Conservation (phyloP, 2,797 vertebrate genomes). For the Enteromius fasciolatus region DNA sequence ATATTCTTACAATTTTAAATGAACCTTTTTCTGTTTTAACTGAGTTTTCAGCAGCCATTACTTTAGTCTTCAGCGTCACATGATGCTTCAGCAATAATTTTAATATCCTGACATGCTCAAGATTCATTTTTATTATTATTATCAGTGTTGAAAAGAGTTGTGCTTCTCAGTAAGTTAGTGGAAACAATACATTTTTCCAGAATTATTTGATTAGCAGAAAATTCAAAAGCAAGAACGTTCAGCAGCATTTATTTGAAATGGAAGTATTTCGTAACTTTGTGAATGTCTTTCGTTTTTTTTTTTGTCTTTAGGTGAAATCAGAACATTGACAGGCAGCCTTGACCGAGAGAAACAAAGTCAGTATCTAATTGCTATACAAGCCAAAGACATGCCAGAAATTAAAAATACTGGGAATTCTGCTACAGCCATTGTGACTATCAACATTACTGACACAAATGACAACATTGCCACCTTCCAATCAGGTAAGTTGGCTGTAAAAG, state of each 20-base stretch:
- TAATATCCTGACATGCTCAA: background rate
- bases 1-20: background rate
- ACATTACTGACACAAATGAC: constrained; percentile 86
- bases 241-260: background rate
- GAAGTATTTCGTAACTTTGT: background rate
- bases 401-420: constrained; percentile 71
- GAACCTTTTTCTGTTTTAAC: background rate
- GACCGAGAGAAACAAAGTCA: constrained; percentile 84
- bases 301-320: constrained; percentile 81
- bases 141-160: background rate
- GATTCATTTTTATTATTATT: background rate
- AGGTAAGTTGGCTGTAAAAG: constrained; percentile 71
- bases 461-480: constrained; percentile 85
- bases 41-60: background rate
- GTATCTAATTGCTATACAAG: constrained; percentile 85
- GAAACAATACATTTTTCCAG: background rate
- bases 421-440: constrained; percentile 84
- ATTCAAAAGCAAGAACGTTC: background rate
- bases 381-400: constrained; percentile 80
- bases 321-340: constrained; percentile 72
- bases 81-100: background rate
- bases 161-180: background rate
- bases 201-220: background rate
- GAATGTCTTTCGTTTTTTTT: background rate
- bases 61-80: background rate